These are phyloP conservation scores for Pseudomyrmex sp. DNA, from an alignment of 1,140 invertebrate genomes.

Conservation along the genomic window DNA sequence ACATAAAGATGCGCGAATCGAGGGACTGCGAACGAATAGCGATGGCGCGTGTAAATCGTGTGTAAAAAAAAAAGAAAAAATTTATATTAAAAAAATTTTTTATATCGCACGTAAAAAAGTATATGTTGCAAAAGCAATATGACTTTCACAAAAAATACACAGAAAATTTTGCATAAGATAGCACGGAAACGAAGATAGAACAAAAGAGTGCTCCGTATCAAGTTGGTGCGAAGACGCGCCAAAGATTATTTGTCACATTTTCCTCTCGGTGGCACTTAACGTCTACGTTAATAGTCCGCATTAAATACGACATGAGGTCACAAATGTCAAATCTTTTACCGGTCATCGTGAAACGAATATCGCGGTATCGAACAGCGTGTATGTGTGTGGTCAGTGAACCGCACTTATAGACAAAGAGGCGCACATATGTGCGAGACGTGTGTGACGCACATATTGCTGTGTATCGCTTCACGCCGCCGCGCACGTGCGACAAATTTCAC, in stretches of 20 bases:
- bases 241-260: too few relatives aligned
- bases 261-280: too few relatives aligned
- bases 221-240: too few relatives aligned
- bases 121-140: too few relatives aligned
- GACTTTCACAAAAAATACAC: background rate
- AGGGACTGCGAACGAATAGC: background rate
- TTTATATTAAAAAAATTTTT: background rate
- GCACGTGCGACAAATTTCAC: too few relatives aligned
- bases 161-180: too few relatives aligned
- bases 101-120: background rate
- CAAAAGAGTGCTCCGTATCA: too few relatives aligned
- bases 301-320: background rate
- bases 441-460: background rate
- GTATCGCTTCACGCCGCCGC: background rate
- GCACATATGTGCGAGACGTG: background rate
- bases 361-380: background rate
- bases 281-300: too few relatives aligned
- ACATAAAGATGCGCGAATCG: background rate
- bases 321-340: constrained; percentile 36
- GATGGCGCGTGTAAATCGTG: background rate
- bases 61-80: background rate
- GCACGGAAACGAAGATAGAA: too few relatives aligned
- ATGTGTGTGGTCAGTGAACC: constrained; percentile 46
- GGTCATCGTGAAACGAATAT: constrained; percentile 35
- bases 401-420: constrained; percentile 36